A percentile compares a stretch with the other conserved stretches of the same genome.
Conservation (phyloP, 2,797 vertebrate genomes). For the Monodelphis domestica region DNA sequence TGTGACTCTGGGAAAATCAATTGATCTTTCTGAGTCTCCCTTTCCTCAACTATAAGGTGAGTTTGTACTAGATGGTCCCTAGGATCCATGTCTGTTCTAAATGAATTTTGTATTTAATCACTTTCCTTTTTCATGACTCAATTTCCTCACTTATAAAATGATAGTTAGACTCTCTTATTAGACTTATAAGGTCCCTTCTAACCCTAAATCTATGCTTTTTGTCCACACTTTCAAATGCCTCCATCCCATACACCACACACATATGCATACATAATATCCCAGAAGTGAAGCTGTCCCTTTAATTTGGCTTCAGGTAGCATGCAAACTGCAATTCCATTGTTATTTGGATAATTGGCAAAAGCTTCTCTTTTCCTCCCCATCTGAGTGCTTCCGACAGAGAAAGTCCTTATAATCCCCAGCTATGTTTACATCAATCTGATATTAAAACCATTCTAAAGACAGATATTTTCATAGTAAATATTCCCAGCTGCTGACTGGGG, state of each 20-base stretch:
- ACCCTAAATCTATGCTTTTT: not conserved
- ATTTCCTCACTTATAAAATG: not conserved
- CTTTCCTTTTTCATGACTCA: not conserved
- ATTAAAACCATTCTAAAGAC: constrained; percentile 70
- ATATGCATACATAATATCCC: no score
- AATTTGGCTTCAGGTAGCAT: constrained; percentile 55
- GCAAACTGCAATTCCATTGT: constrained; percentile 32
- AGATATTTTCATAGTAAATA: constrained; percentile 70
- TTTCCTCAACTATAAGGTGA: not conserved
- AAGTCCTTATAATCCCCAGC: constrained; percentile 38
- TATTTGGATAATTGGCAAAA: constrained; percentile 8
- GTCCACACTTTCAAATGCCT: not conserved
- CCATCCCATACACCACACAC: not conserved
- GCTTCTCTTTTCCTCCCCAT: constrained; percentile 47
- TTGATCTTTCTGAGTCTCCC: not conserved
- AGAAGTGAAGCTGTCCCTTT: not conserved
- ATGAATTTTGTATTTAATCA: no score
- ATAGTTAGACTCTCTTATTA: not conserved
- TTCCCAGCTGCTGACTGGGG: constrained; percentile 43
- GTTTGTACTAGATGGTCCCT: not conserved
- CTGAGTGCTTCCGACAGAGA: constrained; percentile 35
- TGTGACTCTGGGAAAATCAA: not conserved
- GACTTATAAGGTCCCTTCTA: not conserved
- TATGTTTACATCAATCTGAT: constrained; percentile 63
- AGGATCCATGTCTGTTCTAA: not conserved